Percentiles rank a stretch among this genome's conserved stretches.
phyloP scores from a whole-genome alignment of 2,797 vertebrate species.

The Enteromius unitaeniatus region DNA sequence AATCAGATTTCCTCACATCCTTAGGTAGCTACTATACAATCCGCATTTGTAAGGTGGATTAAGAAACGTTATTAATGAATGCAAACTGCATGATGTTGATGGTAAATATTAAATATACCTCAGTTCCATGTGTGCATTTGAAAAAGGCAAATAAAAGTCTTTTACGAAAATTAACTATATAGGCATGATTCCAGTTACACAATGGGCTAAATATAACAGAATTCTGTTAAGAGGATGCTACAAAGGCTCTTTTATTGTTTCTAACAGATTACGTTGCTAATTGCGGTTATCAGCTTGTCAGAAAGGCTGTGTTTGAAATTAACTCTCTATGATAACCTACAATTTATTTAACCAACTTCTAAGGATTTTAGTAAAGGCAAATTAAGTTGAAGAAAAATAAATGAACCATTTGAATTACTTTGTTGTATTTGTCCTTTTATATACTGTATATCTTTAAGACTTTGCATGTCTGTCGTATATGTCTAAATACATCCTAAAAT shows the following conservation, averaged over 20 bases:
- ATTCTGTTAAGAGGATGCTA: constrained; percentile 32
- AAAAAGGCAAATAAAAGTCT: not conserved
- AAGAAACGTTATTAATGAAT: constrained; percentile 32
- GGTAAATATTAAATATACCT: constrained; percentile 30
- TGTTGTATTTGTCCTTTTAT: constrained; percentile 21
- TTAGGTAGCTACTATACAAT: constrained; percentile 11
- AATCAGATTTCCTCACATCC: not conserved
- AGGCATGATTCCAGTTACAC: constrained; percentile 43
- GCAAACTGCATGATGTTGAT: constrained; percentile 51
- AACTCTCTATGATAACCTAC: constrained; percentile 21
- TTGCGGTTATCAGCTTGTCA: constrained; percentile 4
- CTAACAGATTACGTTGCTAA: not conserved
- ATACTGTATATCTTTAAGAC: not conserved
- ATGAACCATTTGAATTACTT: constrained; percentile 36
- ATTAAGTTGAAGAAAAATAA: constrained; percentile 10
- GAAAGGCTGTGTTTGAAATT: constrained; percentile 24
- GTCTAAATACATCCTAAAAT: not conserved
- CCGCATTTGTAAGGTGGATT: constrained; percentile 11
- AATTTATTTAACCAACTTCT: constrained; percentile 20
- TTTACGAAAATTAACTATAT: constrained; percentile 26
- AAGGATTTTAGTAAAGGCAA: constrained; percentile 35
- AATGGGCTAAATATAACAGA: constrained; percentile 27
- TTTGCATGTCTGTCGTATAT: not conserved
- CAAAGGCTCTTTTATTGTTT: constrained; percentile 1
- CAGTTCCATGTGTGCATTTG: not conserved